A percentile compares a stretch with the other conserved stretches of the same genome.
phyloP scores from a whole-genome alignment of 2,113 vertebrate genomes.

The Pollachius pollachius region DNA sequence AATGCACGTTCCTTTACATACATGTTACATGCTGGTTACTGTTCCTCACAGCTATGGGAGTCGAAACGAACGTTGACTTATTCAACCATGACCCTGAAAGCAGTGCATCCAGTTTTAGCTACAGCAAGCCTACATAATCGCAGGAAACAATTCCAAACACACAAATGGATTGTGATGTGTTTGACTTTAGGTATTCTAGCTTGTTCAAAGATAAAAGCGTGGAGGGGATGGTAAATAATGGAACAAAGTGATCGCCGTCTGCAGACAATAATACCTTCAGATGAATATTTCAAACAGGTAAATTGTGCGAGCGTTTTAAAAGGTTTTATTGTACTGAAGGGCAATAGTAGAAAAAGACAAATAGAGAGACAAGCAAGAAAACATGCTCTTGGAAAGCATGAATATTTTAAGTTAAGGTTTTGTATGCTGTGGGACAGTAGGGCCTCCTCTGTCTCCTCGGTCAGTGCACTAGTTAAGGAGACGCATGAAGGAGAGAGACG shows the following conservation, averaged over 20 bases:
- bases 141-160: slow-evolving; percentile 59
- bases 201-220: slow-evolving; percentile 60
- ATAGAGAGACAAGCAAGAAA: slow-evolving; percentile 61
- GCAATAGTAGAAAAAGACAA: slow-evolving; percentile 66
- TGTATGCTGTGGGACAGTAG: slow-evolving; percentile 34
- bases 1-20: too few species aligned
- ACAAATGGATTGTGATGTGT: slow-evolving; percentile 57
- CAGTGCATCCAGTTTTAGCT: slow-evolving; percentile 36
- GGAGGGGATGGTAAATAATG: slow-evolving; percentile 72
- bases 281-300: slow-evolving; percentile 77
- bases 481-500: slow-evolving; percentile 22
- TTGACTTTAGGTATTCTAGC: slow-evolving; percentile 45
- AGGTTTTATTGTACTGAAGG: slow-evolving; percentile 71
- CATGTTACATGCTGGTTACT: too few species aligned
- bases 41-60: too few species aligned
- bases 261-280: slow-evolving; percentile 72
- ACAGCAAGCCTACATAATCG: slow-evolving; percentile 33
- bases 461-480: not conserved
- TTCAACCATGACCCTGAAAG: slow-evolving; percentile 33
- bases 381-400: slow-evolving; percentile 52
- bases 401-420: slow-evolving; percentile 73
- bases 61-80: slow-evolving; percentile 4
- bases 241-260: slow-evolving; percentile 73
- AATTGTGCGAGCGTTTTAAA: slow-evolving; percentile 66
- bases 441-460: slow-evolving; percentile 36